phyloP scores from a whole-genome alignment of 2,113 vertebrate species.

The Peromyscus californicus region DNA sequence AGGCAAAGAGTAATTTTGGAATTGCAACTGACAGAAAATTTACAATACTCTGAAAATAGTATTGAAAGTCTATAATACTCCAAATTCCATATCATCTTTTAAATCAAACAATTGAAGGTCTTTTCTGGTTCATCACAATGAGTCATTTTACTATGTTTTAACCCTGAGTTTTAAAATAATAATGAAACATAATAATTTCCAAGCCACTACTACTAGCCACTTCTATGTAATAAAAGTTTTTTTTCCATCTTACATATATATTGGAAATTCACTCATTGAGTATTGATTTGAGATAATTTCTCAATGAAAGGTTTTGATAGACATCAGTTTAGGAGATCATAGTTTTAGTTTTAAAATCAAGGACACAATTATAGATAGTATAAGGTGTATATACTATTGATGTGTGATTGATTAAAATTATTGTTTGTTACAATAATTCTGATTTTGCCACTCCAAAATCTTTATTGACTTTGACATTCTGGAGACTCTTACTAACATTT shows the following conservation, averaged over 20 bases:
- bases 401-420: neutral
- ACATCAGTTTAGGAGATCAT: neutral
- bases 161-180: neutral
- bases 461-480: neutral
- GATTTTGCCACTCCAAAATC: neutral
- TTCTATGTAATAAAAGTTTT: neutral
- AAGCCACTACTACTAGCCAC: neutral
- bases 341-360: conserved; percentile 4
- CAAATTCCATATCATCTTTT: neutral
- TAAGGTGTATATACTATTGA: neutral
- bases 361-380: neutral
- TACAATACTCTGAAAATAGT: neutral
- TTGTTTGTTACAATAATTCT: neutral
- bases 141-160: neutral
- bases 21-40: neutral
- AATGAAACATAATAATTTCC: neutral
- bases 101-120: neutral
- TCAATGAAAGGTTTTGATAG: neutral
- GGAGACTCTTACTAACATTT: neutral
- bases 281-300: neutral
- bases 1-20: neutral
- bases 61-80: neutral
- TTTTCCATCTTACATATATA: neutral
- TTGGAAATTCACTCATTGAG: neutral
- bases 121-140: neutral